Percentiles rank a stretch among this genome's conserved stretches.
Conservation (phyloP, 2,888 invertebrate species). For the Phortica magna region DNA sequence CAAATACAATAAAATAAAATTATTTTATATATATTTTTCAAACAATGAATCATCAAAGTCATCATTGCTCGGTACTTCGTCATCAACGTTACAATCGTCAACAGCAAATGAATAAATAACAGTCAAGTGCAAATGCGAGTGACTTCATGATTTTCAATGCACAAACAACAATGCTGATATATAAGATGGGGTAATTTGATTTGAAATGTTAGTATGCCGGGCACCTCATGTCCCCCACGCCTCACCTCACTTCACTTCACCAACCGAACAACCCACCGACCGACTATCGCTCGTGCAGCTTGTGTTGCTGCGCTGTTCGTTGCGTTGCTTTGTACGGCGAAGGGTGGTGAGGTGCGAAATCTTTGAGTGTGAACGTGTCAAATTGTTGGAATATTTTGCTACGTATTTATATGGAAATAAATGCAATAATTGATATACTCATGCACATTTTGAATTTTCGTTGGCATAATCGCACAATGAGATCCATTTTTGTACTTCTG, state of each 20-base stretch:
- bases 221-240: too few relatives aligned
- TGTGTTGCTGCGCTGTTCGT: too few relatives aligned
- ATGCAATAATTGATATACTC: constrained; percentile 4
- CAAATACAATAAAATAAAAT: constrained; percentile 10
- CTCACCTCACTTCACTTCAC: too few relatives aligned
- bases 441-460: constrained; percentile 16
- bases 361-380: constrained; percentile 22
- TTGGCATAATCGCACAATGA: neutral
- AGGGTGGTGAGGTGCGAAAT: neutral
- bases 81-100: constrained; percentile 3
- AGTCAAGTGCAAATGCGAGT: constrained; percentile 28
- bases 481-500: constrained; percentile 39
- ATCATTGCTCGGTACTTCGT: neutral
- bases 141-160: constrained; percentile 19
- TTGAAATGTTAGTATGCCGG: too few relatives aligned
- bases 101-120: neutral
- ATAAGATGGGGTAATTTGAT: too few relatives aligned
- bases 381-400: constrained; percentile 26
- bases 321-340: too few relatives aligned
- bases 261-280: too few relatives aligned
- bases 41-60: constrained; percentile 12
- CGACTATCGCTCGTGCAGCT: too few relatives aligned
- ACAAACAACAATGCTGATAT: neutral
- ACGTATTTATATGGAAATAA: constrained; percentile 1
- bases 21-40: neutral